Evolutionary conservation across 2,113 vertebrate genomes (phyloP).

Genomic region (Ptilorrhoa leucosticta): DNA sequence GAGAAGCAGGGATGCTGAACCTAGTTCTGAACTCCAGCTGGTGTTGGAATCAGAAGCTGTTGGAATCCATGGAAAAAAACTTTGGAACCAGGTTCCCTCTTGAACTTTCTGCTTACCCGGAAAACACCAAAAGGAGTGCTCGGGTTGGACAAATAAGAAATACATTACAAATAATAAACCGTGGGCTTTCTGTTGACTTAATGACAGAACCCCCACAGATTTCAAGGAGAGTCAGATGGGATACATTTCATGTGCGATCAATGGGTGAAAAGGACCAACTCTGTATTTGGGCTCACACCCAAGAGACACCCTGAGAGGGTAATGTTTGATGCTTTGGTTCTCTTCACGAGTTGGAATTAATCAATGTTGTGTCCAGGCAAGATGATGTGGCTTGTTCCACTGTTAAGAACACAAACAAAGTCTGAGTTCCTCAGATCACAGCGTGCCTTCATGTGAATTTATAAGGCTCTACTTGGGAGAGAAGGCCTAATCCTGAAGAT

Average conservation of each 20-base stretch:
- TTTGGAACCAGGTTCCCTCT: not conserved
- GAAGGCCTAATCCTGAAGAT: not conserved
- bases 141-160: conserved; percentile 34
- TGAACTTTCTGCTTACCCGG: not conserved
- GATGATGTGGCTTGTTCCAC: not conserved
- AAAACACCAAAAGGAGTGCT: not conserved
- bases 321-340: not conserved
- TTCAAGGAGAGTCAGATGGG: not conserved
- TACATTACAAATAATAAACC: conserved; percentile 18
- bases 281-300: not conserved
- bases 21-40: not conserved
- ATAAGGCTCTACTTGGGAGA: not conserved
- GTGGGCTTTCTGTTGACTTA: not conserved
- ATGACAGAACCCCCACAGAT: not conserved
- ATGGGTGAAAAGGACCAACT: not conserved
- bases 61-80: not conserved
- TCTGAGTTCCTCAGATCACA: not conserved
- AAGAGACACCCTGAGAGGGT: not conserved
- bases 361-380: not conserved
- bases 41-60: not conserved
- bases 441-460: not conserved
- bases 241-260: not conserved
- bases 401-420: not conserved
- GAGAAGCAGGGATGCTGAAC: not conserved
- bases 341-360: not conserved